Percentiles rank a stretch among this genome's conserved stretches.
Conservation (phyloP, 2,888 invertebrate genomes). For the Ceramica pisi region DNA sequence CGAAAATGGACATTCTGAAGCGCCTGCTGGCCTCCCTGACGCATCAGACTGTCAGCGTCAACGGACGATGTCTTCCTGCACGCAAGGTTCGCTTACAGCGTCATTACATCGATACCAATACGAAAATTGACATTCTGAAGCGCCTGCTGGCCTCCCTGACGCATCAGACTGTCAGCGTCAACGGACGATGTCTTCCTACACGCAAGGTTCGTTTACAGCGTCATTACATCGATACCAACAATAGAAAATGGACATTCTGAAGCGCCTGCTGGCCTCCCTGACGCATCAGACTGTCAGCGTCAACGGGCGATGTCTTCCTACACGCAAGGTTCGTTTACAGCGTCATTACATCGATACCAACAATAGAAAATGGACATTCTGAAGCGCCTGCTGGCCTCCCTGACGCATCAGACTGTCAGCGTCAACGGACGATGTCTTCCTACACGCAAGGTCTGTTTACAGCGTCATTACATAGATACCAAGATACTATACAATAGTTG, state of each 20-base stretch:
- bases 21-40: conserved; percentile 92
- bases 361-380: conserved; percentile 91
- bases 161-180: conserved; percentile 91
- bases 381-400: conserved; percentile 92
- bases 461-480: too few relatives aligned
- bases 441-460: conserved; percentile 74
- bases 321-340: conserved; percentile 60
- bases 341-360: conserved; percentile 74
- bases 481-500: too few relatives aligned
- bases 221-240: conserved; percentile 77
- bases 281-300: conserved; percentile 92
- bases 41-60: conserved; percentile 91
- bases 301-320: conserved; percentile 81
- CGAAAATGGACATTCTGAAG: conserved; percentile 91
- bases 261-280: conserved; percentile 92
- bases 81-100: conserved; percentile 53
- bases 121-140: conserved; percentile 91
- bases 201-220: conserved; percentile 53
- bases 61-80: conserved; percentile 81
- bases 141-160: conserved; percentile 92
- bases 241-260: conserved; percentile 91
- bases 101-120: conserved; percentile 77
- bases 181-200: conserved; percentile 81
- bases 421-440: conserved; percentile 81
- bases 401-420: conserved; percentile 92